Percentiles rank a stretch among this genome's conserved stretches.
These are phyloP conservation scores for Himalopsyche anomala DNA, from an alignment of 2,888 invertebrate genomes.

Conservation along the genomic window DNA sequence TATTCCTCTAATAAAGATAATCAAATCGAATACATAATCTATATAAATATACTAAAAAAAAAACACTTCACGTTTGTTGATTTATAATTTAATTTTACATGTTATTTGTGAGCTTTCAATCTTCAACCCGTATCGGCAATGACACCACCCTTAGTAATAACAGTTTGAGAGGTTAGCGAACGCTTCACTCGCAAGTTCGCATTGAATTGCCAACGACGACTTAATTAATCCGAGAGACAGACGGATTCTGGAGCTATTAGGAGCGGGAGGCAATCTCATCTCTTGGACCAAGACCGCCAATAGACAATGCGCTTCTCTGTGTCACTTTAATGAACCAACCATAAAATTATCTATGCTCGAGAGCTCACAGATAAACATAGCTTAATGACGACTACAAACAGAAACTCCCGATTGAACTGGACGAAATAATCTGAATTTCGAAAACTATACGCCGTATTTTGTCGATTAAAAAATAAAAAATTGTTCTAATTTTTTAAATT, in stretches of 20 bases:
- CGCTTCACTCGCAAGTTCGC: conserved; percentile 8
- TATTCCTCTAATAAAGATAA: too few species aligned
- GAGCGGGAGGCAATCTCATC: conserved; percentile 23
- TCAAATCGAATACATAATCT: too few species aligned
- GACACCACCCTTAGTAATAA: neutral
- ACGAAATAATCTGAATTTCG: neutral
- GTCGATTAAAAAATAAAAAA: too few species aligned
- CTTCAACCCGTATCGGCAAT: too few species aligned
- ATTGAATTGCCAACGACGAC: conserved; percentile 7
- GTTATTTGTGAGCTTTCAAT: too few species aligned
- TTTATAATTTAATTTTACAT: too few species aligned
- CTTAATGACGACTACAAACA: neutral
- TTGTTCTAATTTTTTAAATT: too few species aligned
- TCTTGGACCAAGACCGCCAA: conserved; percentile 15
- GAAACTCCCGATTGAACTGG: neutral
- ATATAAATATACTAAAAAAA: too few species aligned
- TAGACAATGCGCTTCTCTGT: conserved; percentile 42
- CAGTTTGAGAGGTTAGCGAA: conserved; percentile 21
- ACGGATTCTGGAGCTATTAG: conserved; percentile 23
- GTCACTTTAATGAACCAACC: conserved; percentile 35
- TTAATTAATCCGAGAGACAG: conserved; percentile 39
- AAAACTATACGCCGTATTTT: too few species aligned
- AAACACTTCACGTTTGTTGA: too few species aligned
- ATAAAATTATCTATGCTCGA: conserved; percentile 35
- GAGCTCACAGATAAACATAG: neutral